These are phyloP conservation scores for Pyrocephalus nanus DNA, from an alignment of 2,797 vertebrate genomes.

Conservation along the genomic window DNA sequence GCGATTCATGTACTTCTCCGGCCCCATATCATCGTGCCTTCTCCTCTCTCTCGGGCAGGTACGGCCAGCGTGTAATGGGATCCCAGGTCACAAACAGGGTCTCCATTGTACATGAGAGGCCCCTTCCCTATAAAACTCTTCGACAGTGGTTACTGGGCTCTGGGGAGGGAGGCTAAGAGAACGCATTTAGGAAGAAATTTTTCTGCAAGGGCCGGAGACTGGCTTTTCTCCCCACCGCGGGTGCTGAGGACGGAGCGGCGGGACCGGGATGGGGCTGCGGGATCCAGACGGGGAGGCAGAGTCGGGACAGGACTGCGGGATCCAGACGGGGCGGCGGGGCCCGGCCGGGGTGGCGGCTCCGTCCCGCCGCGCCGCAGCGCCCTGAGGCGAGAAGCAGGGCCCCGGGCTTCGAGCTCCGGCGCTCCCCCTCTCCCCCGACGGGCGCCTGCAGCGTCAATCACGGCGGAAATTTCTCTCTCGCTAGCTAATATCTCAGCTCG, in stretches of 20 bases:
- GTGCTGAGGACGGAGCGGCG: neutral
- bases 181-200: neutral
- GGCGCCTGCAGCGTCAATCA: slow-evolving; percentile 76
- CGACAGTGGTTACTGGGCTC: neutral
- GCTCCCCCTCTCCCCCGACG: slow-evolving; percentile 22
- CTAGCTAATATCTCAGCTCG: slow-evolving; percentile 81
- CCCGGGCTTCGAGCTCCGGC: neutral
- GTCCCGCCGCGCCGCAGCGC: slow-evolving; percentile 60
- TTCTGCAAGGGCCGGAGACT: neutral
- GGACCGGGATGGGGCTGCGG: neutral
- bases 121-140: slow-evolving; percentile 10
- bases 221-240: neutral
- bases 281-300: neutral
- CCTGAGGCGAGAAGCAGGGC: slow-evolving; percentile 68
- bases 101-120: slow-evolving; percentile 27
- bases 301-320: neutral
- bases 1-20: neutral
- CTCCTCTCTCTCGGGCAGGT: slow-evolving; percentile 16
- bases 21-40: neutral
- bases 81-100: slow-evolving; percentile 32
- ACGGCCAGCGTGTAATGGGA: slow-evolving; percentile 19
- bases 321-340: neutral
- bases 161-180: neutral
- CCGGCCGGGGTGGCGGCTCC: slow-evolving; percentile 51
- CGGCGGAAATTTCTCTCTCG: slow-evolving; percentile 43